These are phyloP conservation scores for Myotis davidii DNA, from an alignment of 2,113 vertebrate species.

Conservation along the genomic window DNA sequence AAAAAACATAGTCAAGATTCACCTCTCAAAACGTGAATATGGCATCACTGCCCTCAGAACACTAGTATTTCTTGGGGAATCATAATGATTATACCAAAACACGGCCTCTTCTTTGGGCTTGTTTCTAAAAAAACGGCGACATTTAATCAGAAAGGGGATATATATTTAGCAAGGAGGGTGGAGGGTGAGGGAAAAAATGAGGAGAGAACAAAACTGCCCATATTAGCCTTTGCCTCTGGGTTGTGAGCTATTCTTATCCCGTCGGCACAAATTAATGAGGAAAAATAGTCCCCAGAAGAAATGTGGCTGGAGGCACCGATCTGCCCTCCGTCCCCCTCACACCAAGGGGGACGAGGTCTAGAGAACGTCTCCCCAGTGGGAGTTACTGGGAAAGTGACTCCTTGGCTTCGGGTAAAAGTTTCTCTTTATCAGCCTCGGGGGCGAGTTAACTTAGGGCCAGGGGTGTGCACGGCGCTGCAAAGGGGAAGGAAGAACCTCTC, in stretches of 20 bases:
- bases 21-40: not conserved
- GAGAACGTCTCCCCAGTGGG: conserved; percentile 52
- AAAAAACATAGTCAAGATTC: not conserved
- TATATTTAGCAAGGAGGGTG: not conserved
- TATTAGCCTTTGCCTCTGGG: not conserved
- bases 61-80: conserved; percentile 10
- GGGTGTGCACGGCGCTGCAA: not conserved
- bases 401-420: conserved; percentile 6
- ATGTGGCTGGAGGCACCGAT: conserved; percentile 31
- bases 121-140: not conserved
- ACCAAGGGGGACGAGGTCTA: conserved; percentile 46
- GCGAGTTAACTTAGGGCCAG: conserved; percentile 11
- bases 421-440: not conserved
- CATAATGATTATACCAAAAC: not conserved
- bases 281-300: conserved; percentile 57
- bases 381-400: conserved; percentile 62
- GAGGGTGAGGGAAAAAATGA: not conserved
- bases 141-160: not conserved
- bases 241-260: conserved; percentile 61
- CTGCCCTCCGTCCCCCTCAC: conserved; percentile 3
- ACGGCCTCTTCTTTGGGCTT: not conserved
- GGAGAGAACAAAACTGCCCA: not conserved
- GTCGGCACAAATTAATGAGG: conserved; percentile 66
- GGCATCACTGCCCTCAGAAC: not conserved
- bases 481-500: not conserved